Evolutionary conservation across 2,113 vertebrate species (phyloP).

Genomic region (Dicerorhinus sumatrensis): DNA sequence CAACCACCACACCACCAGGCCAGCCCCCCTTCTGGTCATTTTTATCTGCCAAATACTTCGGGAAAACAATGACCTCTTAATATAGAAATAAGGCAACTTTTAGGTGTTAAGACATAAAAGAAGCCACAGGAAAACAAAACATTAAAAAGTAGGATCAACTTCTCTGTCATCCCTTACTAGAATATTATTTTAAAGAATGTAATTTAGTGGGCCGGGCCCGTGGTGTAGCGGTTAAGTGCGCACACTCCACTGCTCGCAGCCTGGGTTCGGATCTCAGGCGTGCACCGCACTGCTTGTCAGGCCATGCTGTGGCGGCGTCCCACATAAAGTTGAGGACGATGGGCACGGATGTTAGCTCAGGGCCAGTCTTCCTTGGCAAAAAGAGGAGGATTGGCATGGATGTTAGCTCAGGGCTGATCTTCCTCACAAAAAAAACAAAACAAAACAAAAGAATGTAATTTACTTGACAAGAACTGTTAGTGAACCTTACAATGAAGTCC

Average conservation of each 20-base stretch:
- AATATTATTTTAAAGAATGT: neutral
- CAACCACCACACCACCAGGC: too few species aligned
- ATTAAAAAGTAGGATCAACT: neutral
- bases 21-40: neutral
- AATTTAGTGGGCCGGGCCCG: neutral
- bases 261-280: too few species aligned
- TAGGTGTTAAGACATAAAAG: neutral
- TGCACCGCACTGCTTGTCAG: too few species aligned
- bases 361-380: too few species aligned
- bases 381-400: too few species aligned
- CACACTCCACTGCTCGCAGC: too few species aligned
- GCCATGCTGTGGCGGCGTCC: too few species aligned
- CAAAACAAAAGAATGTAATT: neutral
- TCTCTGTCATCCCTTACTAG: neutral
- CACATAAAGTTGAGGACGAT: too few species aligned
- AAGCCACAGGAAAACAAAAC: neutral
- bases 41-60: neutral
- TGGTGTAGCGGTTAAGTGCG: too few species aligned
- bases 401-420: too few species aligned
- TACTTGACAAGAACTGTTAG: neutral
- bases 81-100: neutral
- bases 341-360: too few species aligned
- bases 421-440: too few species aligned
- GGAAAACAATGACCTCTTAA: slow-evolving; percentile 40
- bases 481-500: neutral